These are phyloP conservation scores for Phaethornis superciliosus DNA, from an alignment of 2,113 vertebrate species.

Conservation along the genomic window DNA sequence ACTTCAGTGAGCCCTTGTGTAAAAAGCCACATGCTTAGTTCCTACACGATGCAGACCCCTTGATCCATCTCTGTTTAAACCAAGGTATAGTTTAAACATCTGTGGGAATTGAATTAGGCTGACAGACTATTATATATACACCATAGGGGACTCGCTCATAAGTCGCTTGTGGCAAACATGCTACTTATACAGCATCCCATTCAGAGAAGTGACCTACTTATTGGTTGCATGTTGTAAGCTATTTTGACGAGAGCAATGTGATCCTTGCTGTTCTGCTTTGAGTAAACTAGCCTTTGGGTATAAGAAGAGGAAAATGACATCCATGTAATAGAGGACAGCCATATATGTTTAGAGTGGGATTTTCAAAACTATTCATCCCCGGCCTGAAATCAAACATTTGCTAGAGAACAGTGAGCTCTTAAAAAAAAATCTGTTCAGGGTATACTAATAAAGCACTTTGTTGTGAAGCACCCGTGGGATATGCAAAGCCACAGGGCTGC, in stretches of 20 bases:
- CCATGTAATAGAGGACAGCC: slow-evolving; percentile 30
- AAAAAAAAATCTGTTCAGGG: background rate
- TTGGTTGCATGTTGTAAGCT: slow-evolving; percentile 39
- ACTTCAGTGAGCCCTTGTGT: slow-evolving; percentile 26
- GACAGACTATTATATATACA: slow-evolving; percentile 3
- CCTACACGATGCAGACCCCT: background rate
- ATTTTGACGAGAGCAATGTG: background rate
- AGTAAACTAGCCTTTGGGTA: slow-evolving; percentile 31
- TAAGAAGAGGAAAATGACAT: slow-evolving; percentile 35
- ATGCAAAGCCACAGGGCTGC: background rate
- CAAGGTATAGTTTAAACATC: slow-evolving; percentile 36
- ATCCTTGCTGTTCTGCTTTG: slow-evolving; percentile 58
- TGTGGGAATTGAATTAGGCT: slow-evolving; percentile 10
- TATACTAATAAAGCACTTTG: background rate
- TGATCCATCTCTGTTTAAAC: slow-evolving; percentile 35
- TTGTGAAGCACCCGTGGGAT: background rate
- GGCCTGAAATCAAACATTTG: background rate
- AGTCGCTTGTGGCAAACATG: slow-evolving; percentile 43
- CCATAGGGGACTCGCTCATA: background rate
- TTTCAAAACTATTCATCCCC: slow-evolving; percentile 11
- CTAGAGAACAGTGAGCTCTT: background rate
- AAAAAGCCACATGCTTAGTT: slow-evolving; percentile 16
- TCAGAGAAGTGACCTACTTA: slow-evolving; percentile 61
- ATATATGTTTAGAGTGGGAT: background rate
- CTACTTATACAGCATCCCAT: slow-evolving; percentile 16